Percentiles rank a stretch among this genome's conserved stretches.
Evolutionary conservation across 1,140 invertebrate genomes (phyloP).

Genomic region (Drosophila nikananu): DNA sequence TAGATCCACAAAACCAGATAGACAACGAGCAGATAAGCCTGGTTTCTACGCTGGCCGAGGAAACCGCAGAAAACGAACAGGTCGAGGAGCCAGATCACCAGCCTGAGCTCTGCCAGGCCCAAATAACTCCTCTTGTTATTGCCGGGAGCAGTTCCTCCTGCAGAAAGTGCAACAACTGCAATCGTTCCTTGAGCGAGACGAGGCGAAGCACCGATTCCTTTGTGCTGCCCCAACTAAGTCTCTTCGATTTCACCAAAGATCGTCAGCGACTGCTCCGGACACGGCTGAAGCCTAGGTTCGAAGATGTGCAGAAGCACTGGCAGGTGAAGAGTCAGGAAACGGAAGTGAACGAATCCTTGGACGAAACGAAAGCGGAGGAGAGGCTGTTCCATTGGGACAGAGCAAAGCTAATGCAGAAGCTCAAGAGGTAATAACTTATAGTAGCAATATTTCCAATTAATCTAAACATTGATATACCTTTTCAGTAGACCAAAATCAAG

Average conservation of each 20-base stretch:
- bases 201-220: conserved; percentile 36
- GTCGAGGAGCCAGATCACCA: not conserved
- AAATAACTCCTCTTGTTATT: not conserved
- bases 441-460: no score
- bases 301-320: conserved; percentile 49
- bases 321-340: conserved; percentile 23
- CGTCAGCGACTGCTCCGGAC: conserved; percentile 21
- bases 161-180: conserved; percentile 51
- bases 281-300: conserved; percentile 27
- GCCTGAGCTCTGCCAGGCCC: conserved; percentile 36
- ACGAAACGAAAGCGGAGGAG: conserved; percentile 12
- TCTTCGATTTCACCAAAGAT: conserved; percentile 17
- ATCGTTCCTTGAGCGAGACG: conserved; percentile 35
- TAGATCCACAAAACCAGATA: conserved; percentile 15
- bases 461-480: not conserved
- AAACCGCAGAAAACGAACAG: conserved; percentile 6
- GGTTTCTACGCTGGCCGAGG: conserved; percentile 66
- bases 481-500: not conserved
- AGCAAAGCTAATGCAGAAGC: not conserved
- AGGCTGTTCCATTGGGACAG: conserved; percentile 3
- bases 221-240: conserved; percentile 15
- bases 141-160: conserved; percentile 44
- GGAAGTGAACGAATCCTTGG: not conserved
- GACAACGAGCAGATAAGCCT: conserved; percentile 61
- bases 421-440: conserved; percentile 5